A percentile compares a stretch with the other conserved stretches of the same genome.
Conservation (phyloP, 2,888 invertebrate species). For the Morpho achilles region DNA sequence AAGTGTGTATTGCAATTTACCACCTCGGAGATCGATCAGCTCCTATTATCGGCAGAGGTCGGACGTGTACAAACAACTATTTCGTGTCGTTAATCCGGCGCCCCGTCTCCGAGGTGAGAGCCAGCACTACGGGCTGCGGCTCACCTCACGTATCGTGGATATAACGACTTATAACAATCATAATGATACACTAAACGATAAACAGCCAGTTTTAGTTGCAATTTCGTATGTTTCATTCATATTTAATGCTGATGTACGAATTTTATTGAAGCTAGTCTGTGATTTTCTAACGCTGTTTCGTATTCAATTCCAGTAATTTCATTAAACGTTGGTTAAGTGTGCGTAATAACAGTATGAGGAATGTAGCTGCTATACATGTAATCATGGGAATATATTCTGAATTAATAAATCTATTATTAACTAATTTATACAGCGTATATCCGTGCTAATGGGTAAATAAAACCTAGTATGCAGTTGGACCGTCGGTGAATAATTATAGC, state of each 20-base stretch:
- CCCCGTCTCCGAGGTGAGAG: conserved; percentile 62
- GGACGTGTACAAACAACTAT: conserved; percentile 78
- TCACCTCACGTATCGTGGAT: conserved; percentile 68
- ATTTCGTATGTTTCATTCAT: conserved; percentile 28
- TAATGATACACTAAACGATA: conserved; percentile 48
- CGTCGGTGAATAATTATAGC: too few species aligned
- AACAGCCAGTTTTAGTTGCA: conserved; percentile 25
- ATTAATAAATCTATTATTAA: too few species aligned
- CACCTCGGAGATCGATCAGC: conserved; percentile 68
- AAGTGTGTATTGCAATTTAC: conserved; percentile 72
- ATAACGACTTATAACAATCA: conserved; percentile 63
- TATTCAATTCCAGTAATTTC: conserved; percentile 21
- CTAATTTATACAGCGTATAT: too few species aligned
- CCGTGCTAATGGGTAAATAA: too few species aligned
- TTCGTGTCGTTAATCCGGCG: conserved; percentile 71
- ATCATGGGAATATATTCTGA: neutral
- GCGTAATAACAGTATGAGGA: conserved; percentile 6
- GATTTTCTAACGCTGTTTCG: conserved; percentile 20
- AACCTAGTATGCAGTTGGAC: too few species aligned
- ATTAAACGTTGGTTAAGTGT: conserved; percentile 19
- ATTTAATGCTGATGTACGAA: conserved; percentile 23
- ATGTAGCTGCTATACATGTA: neutral
- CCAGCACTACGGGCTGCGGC: conserved; percentile 42
- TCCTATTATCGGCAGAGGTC: conserved; percentile 74
- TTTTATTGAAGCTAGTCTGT: conserved; percentile 20